Percentiles rank a stretch among this genome's conserved stretches.
Conservation (phyloP, 2,888 invertebrate genomes). For the Mylabris sibirica region DNA sequence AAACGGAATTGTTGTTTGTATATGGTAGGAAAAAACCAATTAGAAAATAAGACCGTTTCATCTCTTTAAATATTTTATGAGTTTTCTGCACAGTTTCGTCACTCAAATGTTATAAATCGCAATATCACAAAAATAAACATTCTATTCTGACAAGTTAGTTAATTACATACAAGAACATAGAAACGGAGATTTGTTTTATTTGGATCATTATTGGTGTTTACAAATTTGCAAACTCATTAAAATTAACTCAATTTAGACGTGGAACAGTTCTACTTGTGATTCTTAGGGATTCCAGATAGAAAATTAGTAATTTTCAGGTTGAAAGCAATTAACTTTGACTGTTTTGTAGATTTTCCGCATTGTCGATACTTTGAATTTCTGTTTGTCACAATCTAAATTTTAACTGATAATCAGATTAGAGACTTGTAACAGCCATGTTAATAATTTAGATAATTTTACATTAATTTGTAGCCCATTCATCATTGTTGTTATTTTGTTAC, state of each 20-base stretch:
- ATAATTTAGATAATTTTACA: too few relatives aligned
- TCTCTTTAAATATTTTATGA: too few relatives aligned
- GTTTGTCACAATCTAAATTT: too few relatives aligned
- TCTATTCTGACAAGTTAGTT: too few relatives aligned
- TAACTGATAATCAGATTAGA: too few relatives aligned
- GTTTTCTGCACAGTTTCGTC: too few relatives aligned
- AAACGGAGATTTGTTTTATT: too few relatives aligned
- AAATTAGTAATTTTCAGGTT: not conserved
- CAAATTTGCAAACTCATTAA: not conserved
- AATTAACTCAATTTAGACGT: not conserved
- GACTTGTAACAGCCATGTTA: too few relatives aligned
- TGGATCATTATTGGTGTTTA: too few relatives aligned
- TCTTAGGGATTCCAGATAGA: not conserved
- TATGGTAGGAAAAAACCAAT: not conserved
- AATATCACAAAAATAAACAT: too few relatives aligned
- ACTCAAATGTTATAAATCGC: too few relatives aligned
- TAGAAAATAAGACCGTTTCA: not conserved
- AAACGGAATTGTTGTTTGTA: not conserved
- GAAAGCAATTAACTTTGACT: not conserved
- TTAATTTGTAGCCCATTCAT: not conserved
- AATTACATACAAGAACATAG: too few relatives aligned
- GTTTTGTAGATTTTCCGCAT: not conserved
- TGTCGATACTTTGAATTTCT: not conserved
- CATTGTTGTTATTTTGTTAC: conserved; percentile 61
- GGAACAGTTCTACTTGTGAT: not conserved